These are phyloP conservation scores for Thalassoma bifasciatum DNA, from an alignment of 2,113 vertebrate species.

Conservation along the genomic window DNA sequence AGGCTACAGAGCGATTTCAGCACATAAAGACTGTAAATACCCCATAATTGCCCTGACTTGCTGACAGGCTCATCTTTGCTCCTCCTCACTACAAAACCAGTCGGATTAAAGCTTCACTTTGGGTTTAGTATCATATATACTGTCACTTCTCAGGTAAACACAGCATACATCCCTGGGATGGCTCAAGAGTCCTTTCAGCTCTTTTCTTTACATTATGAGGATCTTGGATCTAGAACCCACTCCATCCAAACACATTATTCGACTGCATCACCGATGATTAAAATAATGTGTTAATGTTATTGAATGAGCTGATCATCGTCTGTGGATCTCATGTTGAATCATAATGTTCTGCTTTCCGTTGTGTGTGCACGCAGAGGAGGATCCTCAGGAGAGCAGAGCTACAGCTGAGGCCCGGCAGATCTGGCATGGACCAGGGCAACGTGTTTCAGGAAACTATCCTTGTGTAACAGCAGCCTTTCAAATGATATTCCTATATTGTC, in stretches of 20 bases:
- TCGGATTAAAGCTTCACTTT: constrained; percentile 4
- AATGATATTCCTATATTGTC: constrained; percentile 1
- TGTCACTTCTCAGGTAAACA: not conserved
- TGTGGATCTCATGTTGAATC: constrained; percentile 62
- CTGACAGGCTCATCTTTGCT: constrained; percentile 4
- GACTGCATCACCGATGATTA: constrained; percentile 55
- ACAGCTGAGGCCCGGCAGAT: constrained; percentile 60
- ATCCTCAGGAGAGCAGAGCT: constrained; percentile 58
- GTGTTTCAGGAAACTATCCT: not conserved
- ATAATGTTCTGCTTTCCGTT: constrained; percentile 71
- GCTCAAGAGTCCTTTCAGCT: not conserved
- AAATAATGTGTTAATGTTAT: constrained; percentile 44
- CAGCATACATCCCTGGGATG: not conserved
- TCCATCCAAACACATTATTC: constrained; percentile 11
- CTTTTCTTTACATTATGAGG: not conserved
- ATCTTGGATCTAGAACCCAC: constrained; percentile 16
- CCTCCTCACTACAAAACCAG: not conserved
- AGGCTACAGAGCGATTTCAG: constrained; percentile 7
- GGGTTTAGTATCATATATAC: not conserved
- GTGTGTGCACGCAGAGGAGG: constrained; percentile 22
- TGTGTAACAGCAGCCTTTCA: not conserved
- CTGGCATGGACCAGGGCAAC: not conserved
- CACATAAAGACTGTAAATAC: constrained; percentile 21
- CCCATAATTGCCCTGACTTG: constrained; percentile 32
- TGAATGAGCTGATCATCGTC: constrained; percentile 32